These are phyloP conservation scores for Apaloderma vittatum DNA, from an alignment of 2,113 vertebrate genomes.

Conservation along the genomic window DNA sequence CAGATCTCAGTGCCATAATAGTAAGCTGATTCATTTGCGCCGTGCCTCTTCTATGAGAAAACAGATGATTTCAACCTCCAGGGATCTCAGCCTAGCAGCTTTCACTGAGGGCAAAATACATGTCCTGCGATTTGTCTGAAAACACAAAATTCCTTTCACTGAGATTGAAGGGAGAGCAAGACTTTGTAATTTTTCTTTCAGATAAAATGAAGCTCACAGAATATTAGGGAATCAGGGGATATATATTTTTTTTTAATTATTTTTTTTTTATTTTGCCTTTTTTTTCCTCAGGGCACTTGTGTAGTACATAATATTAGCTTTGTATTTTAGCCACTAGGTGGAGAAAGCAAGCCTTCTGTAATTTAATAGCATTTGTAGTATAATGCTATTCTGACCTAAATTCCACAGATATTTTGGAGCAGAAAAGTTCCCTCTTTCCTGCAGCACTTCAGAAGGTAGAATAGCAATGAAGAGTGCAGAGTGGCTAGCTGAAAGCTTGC, in stretches of 20 bases:
- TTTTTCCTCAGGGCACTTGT: neutral
- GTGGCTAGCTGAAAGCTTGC: neutral
- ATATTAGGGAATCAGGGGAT: neutral
- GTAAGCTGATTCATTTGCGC: neutral
- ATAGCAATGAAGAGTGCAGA: neutral
- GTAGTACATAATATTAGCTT: neutral
- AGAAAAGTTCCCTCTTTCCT: neutral
- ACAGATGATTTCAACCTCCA: neutral
- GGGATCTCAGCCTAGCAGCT: neutral
- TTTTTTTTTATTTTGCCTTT: neutral
- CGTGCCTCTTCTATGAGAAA: neutral
- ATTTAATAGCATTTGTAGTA: conserved; percentile 18
- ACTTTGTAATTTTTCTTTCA: neutral
- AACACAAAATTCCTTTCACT: neutral
- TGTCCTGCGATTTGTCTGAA: neutral
- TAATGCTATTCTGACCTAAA: conserved; percentile 50
- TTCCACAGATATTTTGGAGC: neutral
- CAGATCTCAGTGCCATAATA: neutral
- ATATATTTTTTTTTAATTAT: neutral
- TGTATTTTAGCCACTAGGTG: conserved; percentile 76
- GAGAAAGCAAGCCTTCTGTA: conserved; percentile 79
- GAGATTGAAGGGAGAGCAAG: neutral
- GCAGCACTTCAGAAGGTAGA: neutral
- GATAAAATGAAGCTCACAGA: neutral
- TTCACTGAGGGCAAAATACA: neutral